Base-by-base conservation (phyloP, 1,140 invertebrate species). In the Sogatella furcifera region DNA sequence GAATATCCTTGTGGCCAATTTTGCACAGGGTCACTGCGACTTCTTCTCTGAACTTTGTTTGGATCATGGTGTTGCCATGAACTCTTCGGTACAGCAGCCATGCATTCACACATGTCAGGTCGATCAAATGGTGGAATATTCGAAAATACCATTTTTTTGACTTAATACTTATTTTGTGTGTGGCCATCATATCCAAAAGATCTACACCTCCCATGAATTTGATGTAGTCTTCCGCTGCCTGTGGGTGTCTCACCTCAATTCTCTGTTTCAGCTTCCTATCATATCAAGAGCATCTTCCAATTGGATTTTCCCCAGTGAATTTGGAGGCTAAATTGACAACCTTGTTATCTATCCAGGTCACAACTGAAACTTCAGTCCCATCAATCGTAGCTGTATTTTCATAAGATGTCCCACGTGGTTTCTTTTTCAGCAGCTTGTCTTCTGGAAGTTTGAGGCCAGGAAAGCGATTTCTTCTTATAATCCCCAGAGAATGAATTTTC, bases 161-260 rank as follows among this genome's bases (percentile, higher is more conserved):
- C 69, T 71, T 74, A 24, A 74, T 68, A 64, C 57, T 65, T 28
- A 74, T 72, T 64, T 69, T 65, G 74, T 70, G 66, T 17, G 69
- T 70, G 58, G 76, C 70, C 38, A 75, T 65, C 49, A 64, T 70
- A 64, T 77, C 72, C 61, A 70, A 69, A 54, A 74, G 63, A 64
- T 77, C 71, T 14, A 77, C 75, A 34, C 73, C 73, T 52, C 74
- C 76, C 76, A 78, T 78, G 65, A 75, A 70, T 57, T 62, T 67
- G 68, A 78, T 78, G 65, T 78, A 79, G 55, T 70, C 69, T 54
- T 66, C 64, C 17, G 77, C 70, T 55, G 75, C 69, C 64, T 74
- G 67, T 55, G 76, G 73, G 65, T 72, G 73, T 57, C 69, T 59
- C 60, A 78, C 69, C 44, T 72, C 63, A 59, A 70, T 66, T 61